Evolutionary conservation across 2,888 invertebrate species (phyloP).

Genomic region (Danaus chrysippus): DNA sequence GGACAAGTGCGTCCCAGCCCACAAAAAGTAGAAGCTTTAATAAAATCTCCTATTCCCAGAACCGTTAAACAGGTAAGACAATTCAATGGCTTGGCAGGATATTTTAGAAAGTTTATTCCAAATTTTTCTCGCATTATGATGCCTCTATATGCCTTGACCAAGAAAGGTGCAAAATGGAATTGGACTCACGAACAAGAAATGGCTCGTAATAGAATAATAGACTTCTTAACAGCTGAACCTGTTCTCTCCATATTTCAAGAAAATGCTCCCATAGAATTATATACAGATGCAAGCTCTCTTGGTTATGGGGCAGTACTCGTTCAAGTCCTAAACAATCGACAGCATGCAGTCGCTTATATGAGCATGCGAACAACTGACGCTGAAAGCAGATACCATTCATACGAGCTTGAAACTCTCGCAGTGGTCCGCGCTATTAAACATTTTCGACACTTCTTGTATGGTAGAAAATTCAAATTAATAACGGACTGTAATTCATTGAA

Average conservation of each 20-base stretch:
- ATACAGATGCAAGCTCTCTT: constrained; percentile 36
- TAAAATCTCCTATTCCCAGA: constrained; percentile 35
- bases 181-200: constrained; percentile 33
- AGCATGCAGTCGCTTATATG: constrained; percentile 25
- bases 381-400: too few species aligned
- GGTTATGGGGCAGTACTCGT: constrained; percentile 31
- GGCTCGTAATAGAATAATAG: constrained; percentile 26
- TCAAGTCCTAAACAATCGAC: constrained; percentile 22
- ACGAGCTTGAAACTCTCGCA: background rate
- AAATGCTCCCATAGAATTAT: constrained; percentile 23
- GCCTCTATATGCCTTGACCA: background rate
- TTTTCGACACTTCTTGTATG: too few species aligned
- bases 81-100: constrained; percentile 31
- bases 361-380: too few species aligned
- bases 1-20: constrained; percentile 38
- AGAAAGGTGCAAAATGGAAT: constrained; percentile 22
- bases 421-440: too few species aligned
- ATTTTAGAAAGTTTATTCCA: constrained; percentile 27
- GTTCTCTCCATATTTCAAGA: constrained; percentile 26
- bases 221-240: constrained; percentile 26
- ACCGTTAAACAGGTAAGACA: too few species aligned
- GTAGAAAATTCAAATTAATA: too few species aligned
- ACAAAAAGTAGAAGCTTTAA: constrained; percentile 36
- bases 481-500: too few species aligned
- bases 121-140: constrained; percentile 14